Conservation (phyloP, 2,113 vertebrate genomes). For the Mirza zaza region DNA sequence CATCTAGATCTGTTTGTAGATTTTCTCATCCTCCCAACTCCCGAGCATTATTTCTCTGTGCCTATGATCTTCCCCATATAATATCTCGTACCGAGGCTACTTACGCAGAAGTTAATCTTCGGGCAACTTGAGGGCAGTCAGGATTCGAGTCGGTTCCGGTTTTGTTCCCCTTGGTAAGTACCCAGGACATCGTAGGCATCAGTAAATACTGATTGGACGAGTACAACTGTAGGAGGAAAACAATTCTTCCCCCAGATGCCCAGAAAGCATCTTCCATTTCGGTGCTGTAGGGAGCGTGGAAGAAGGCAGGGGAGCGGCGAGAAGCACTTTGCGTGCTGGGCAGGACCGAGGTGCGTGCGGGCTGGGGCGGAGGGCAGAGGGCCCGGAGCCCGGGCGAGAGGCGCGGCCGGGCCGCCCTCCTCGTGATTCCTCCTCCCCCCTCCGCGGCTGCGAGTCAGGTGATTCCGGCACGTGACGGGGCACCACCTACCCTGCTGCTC, state of each 20-base stretch:
- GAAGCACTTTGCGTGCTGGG: neutral
- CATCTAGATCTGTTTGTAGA: neutral
- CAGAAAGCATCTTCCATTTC: neutral
- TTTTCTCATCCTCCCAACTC: neutral
- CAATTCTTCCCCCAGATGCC: neutral
- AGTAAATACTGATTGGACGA: neutral
- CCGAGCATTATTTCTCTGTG: neutral
- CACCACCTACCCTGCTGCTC: constrained; percentile 79
- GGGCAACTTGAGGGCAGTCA: neutral
- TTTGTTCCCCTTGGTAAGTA: neutral
- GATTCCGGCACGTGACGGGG: constrained; percentile 83
- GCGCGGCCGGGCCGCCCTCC: constrained; percentile 39
- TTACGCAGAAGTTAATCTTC: constrained; percentile 58
- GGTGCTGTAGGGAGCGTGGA: neutral
- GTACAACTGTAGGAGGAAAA: neutral
- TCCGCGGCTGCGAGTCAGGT: constrained; percentile 87
- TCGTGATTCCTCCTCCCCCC: constrained; percentile 68
- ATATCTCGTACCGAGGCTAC: constrained; percentile 18
- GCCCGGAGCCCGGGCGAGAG: neutral
- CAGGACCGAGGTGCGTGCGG: neutral
- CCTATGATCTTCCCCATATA: neutral
- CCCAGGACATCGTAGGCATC: constrained; percentile 28
- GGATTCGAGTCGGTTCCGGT: constrained; percentile 24
- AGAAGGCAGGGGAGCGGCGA: neutral
- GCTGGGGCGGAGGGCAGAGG: constrained; percentile 18